These are phyloP conservation scores for Aselliscus stoliczkanus DNA, from an alignment of 2,797 vertebrate species.

Conservation along the genomic window DNA sequence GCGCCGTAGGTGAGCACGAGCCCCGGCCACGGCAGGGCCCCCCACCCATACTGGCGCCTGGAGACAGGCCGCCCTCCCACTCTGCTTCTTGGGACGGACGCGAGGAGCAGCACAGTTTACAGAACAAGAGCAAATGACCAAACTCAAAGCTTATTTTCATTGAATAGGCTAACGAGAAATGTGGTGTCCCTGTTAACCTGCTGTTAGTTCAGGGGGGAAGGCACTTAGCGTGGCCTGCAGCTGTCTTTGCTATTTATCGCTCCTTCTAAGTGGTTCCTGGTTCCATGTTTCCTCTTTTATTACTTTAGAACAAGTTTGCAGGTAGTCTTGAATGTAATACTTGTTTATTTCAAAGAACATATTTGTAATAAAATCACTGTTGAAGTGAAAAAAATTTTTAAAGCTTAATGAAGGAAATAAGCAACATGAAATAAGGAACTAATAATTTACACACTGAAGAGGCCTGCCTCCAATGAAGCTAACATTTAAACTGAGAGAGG, in stretches of 20 bases:
- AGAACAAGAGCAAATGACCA: constrained; percentile 61
- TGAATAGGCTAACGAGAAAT: constrained; percentile 66
- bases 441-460: not conserved
- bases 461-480: not conserved
- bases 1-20: constrained; percentile 52
- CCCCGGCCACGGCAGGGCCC: constrained; percentile 48
- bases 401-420: not conserved
- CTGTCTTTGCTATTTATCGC: constrained; percentile 74
- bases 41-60: constrained; percentile 2
- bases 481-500: not conserved
- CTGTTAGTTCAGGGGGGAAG: constrained; percentile 59
- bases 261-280: constrained; percentile 61
- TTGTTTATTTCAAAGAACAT: constrained; percentile 70
- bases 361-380: constrained; percentile 78
- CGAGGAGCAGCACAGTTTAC: constrained; percentile 72
- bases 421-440: too few species aligned
- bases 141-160: constrained; percentile 49
- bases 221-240: constrained; percentile 64
- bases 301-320: constrained; percentile 72
- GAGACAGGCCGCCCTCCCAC: constrained; percentile 50
- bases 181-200: constrained; percentile 55
- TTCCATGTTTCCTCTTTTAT: constrained; percentile 71
- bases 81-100: constrained; percentile 41
- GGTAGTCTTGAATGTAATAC: constrained; percentile 58
- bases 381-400: too few species aligned